Evolutionary conservation across 1,140 invertebrate genomes (phyloP), one percentile per base, ranked within the genome.

Genomic region (Drusus annulatus): DNA sequence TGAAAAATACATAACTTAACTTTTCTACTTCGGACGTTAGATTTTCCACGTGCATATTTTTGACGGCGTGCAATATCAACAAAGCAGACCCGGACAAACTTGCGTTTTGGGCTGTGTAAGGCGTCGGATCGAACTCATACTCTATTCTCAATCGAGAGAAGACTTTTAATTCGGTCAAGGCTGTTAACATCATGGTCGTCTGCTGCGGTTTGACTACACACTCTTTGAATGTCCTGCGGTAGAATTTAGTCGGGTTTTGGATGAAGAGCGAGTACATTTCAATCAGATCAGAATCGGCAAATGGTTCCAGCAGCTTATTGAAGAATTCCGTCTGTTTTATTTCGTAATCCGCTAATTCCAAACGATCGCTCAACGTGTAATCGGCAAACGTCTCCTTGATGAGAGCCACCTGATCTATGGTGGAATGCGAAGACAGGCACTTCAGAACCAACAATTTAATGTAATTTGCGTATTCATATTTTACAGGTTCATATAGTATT

Each of bases 211-310:
- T 81, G 28, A 78, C 69, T 0, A 75, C 21, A 17, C 62, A 71
- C 8, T 63, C 50, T 15, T 80, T 56, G 50, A 81, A 65, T 25
- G 65, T 65, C 17, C 56, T 77, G 13, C 51, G 23, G 52, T 73
- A 80, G 28, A 81, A 79, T 58, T 79, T 83, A 8, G 13, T 25
- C 15, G 80, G 80, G 68, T 81, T 83, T 69, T 81, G 80, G 51
- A 83, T 56, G 21, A 81, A 83, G 4, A 79, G 36, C 7, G 54
- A 45, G 45, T 80, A 77, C 28, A 83, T 45, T 25, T 78, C 36
- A 5, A 78, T 51, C 16, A 73, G 7, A 31, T 63, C 56, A 15
- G 21, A 17, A 16, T 83, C 82, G 16, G 68, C 31, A 45, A 45
- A 45, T 10, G 79, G 23, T 62, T 80, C 36, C 1, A 79, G 50